A percentile compares a stretch with the other conserved stretches of the same genome.
phyloP scores from a whole-genome alignment of 2,797 vertebrate species.

The Hylomyscus alleni region DNA sequence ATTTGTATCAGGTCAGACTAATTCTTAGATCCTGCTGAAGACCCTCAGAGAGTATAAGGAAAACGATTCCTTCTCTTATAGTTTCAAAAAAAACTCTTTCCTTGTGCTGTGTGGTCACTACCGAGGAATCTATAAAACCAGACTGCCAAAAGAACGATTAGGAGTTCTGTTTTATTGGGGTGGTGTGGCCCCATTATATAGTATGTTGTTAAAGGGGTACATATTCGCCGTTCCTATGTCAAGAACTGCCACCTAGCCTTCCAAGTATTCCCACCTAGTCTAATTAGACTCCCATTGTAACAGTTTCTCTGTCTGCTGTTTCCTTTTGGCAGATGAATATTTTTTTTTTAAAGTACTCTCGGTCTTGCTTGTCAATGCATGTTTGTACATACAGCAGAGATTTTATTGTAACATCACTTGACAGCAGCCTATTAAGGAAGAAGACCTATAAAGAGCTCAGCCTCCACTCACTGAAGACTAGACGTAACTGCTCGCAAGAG shows the following conservation, averaged over 20 bases:
- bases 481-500: background rate
- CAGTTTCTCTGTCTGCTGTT: constrained; percentile 1
- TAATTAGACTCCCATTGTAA: background rate
- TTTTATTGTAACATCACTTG: background rate
- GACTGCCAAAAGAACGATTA: background rate
- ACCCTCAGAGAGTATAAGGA: background rate
- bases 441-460: background rate
- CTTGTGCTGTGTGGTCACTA: background rate
- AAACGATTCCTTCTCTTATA: background rate
- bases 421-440: background rate
- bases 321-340: background rate
- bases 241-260: background rate
- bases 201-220: background rate
- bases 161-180: background rate
- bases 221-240: background rate
- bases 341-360: background rate
- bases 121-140: background rate
- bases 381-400: background rate
- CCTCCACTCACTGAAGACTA: too few species aligned
- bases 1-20: background rate
- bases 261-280: background rate
- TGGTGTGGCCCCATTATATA: background rate
- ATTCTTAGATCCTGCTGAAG: background rate
- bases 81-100: background rate
- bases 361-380: background rate